These are phyloP conservation scores for Uromys caudimaculatus DNA, from an alignment of 2,797 vertebrate species.

Conservation along the genomic window DNA sequence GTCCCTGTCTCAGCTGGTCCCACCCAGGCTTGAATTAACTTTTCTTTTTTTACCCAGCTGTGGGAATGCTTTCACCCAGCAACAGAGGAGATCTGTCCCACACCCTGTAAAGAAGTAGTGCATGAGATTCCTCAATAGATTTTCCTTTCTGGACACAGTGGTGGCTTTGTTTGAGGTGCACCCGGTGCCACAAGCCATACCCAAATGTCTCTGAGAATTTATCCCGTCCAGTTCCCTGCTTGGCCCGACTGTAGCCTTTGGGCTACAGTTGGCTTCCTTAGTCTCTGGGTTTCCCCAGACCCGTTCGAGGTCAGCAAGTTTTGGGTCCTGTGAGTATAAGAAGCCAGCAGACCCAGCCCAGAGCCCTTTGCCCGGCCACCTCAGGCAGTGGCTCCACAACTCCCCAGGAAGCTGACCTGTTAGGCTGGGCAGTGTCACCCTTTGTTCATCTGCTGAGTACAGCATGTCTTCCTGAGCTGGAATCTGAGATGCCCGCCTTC, in stretches of 20 bases:
- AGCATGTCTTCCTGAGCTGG: neutral
- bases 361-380: neutral
- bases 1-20: neutral
- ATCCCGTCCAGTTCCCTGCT: constrained; percentile 4
- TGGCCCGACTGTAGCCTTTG: neutral
- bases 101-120: constrained; percentile 56
- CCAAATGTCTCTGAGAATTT: constrained; percentile 65
- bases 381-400: neutral
- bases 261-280: neutral
- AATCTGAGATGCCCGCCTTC: neutral
- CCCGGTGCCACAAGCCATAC: constrained; percentile 57
- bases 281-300: constrained; percentile 45
- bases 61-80: constrained; percentile 69
- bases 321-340: neutral
- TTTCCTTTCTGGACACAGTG: constrained; percentile 78
- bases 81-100: constrained; percentile 72
- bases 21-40: constrained; percentile 53
- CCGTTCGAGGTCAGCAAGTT: neutral
- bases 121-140: constrained; percentile 73
- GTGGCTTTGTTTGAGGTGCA: constrained; percentile 75
- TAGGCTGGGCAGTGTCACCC: neutral
- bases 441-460: constrained; percentile 12
- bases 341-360: neutral
- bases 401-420: constrained; percentile 3
- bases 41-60: constrained; percentile 58